Conservation (phyloP, 2,888 invertebrate genomes). For the Noctua comes region DNA sequence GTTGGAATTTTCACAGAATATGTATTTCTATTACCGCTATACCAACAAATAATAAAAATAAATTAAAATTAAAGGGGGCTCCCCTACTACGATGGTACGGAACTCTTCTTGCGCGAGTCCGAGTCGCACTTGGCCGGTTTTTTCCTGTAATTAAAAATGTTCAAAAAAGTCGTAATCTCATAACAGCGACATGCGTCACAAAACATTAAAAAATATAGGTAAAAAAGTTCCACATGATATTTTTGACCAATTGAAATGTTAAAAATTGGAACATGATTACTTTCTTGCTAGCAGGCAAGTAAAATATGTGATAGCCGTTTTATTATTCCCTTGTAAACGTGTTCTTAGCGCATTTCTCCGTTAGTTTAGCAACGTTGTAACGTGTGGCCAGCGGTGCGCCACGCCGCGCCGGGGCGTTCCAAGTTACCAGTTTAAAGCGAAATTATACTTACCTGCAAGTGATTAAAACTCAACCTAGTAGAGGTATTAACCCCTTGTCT, state of each 20-base stretch:
- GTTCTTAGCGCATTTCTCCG: conserved; percentile 12
- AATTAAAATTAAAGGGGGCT: too few relatives aligned
- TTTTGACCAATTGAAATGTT: not conserved
- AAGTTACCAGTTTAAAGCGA: conserved; percentile 6
- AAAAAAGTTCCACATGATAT: not conserved
- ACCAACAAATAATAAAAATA: too few relatives aligned
- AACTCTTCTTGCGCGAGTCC: too few relatives aligned
- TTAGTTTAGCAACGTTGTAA: conserved; percentile 10
- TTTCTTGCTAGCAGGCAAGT: not conserved
- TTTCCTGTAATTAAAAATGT: not conserved
- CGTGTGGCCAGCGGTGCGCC: not conserved
- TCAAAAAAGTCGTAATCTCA: not conserved
- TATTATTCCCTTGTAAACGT: not conserved
- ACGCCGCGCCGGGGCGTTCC: not conserved
- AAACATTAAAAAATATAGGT: not conserved
- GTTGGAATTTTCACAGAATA: too few relatives aligned
- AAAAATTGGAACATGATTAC: not conserved
- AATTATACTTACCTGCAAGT: not conserved
- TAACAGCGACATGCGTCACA: not conserved
- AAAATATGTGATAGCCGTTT: not conserved
- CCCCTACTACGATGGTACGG: too few relatives aligned
- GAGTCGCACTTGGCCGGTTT: too few relatives aligned
- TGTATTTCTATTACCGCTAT: too few relatives aligned
- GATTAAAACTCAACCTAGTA: not conserved
- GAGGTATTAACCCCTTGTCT: not conserved